Evolutionary conservation across 2,888 invertebrate species (phyloP), one percentile per base, ranked within the genome.

Genomic region (Nycteola revayana): DNA sequence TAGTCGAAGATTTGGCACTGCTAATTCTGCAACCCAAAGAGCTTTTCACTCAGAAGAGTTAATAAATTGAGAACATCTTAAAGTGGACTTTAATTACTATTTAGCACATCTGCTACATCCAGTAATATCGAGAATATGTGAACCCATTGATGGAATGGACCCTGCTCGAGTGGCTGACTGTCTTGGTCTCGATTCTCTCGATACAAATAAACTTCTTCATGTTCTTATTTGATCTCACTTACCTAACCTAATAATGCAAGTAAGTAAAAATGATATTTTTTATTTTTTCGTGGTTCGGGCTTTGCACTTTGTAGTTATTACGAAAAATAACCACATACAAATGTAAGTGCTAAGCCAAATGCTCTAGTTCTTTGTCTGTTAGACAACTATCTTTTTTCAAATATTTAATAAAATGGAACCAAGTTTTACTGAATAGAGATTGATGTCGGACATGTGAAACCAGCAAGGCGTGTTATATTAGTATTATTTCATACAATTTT

Each of bases 91-190:
- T 1, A 92, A 93, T 51, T 99, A 99, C 81, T 99, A 99, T 82
- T 87, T 99, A 50, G 92, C 95, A 0, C 95, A 97, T 67, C 99
- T 99, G 87, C 92, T 99, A 25, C 98, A 98, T 76, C 99, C 99
- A 0, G 98, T 99, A 0, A 94, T 99, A 42, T 93, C 96, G 14
- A 92, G 99, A 51, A 93, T 99, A 67, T 97, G 97, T 70, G 98
- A 98, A 49, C 98, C 98, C 0, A 95, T 99, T 25, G 97, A 98
- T 49, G 98, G 97, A 7, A 95, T 96, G 48, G 98, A 98, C 82
- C 92, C 95, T 1, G 95, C 94, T 30, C 91, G 95, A 45, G 93
- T 99, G 42, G 99, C 99, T 0, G 93, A 95, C 64, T 94, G 95
- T 70, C 90, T 99, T 36, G 98, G 98, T 58, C 75, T 93, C 35